phyloP scores from a whole-genome alignment of 2,113 vertebrate genomes.

The Donacobius atricapilla region DNA sequence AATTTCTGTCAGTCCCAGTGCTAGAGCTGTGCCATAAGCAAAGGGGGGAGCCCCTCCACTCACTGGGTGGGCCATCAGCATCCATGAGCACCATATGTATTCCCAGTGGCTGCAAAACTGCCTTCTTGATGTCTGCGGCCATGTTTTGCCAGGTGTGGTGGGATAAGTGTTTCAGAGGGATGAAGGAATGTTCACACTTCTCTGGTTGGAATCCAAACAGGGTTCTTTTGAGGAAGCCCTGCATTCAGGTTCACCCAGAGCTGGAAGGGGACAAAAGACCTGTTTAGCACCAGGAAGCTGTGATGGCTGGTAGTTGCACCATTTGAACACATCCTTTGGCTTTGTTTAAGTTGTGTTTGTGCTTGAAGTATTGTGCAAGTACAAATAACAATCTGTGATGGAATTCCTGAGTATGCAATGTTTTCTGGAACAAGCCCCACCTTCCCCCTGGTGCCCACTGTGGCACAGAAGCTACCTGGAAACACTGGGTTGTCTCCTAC shows the following conservation, averaged over 20 bases:
- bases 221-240: background rate
- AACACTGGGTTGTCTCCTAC: background rate
- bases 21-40: background rate
- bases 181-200: background rate
- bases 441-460: accelerated
- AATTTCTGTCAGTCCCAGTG: background rate
- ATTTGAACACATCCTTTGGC: background rate
- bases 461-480: background rate
- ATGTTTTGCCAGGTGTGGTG: background rate
- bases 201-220: background rate
- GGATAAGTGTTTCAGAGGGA: background rate
- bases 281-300: background rate
- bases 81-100: background rate
- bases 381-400: background rate
- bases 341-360: background rate
- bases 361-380: background rate
- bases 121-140: background rate
- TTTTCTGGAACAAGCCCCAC: background rate
- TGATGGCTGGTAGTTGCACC: background rate
- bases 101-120: background rate
- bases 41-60: background rate
- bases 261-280: background rate
- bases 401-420: background rate
- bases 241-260: background rate
- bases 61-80: accelerated